Evolutionary conservation across 2,888 invertebrate species (phyloP), one percentile per base, ranked within the genome.

Genomic region (Bugula neritina): DNA sequence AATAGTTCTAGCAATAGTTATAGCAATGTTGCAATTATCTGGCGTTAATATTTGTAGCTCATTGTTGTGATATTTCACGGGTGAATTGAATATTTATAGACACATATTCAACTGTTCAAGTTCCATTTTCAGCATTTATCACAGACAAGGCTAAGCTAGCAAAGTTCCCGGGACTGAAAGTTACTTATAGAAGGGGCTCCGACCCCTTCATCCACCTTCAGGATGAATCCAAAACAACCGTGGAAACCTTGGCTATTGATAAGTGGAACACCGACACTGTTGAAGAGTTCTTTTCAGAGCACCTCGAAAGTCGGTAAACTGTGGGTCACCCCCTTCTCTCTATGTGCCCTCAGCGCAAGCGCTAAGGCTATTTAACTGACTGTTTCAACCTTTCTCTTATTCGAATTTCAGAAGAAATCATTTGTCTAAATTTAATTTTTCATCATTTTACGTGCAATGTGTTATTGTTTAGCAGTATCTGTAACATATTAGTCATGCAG

Each of bases 211-310:
- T 99, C 69, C 93, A 94, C 82, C 86, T 99, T 71, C 87, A 93
- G 77, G 93, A 96, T 81, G 90, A 90, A 55, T 75, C 81, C 74
- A 90, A 90, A 79, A 90, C 91, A 80, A 89, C 93, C 0, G 89
- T 90, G 82, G 94, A 95, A 74, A 82, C 92, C 29, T 89, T 98
- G 35, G 96, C 95, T 71, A 96, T 99, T 81, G 94, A 95, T 79
- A 96, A 96, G 82, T 98, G 98, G 98, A 93, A 97, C 84, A 98
- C 98, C 0, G 97, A 99, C 84, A 92, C 96, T 0, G 92, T 99
- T 1, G 93, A 94, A 82, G 96, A 97, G 84, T 99, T 97, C 86
- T 89, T 99, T 76, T 91, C 90, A 77, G 92, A 94, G 52, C 92
- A 94, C 88, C 88, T 97, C 75, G 55, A 27, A 63, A 25, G 25